Evolutionary conservation across 2,888 invertebrate genomes (phyloP).

Genomic region (Stenodera caucasica): DNA sequence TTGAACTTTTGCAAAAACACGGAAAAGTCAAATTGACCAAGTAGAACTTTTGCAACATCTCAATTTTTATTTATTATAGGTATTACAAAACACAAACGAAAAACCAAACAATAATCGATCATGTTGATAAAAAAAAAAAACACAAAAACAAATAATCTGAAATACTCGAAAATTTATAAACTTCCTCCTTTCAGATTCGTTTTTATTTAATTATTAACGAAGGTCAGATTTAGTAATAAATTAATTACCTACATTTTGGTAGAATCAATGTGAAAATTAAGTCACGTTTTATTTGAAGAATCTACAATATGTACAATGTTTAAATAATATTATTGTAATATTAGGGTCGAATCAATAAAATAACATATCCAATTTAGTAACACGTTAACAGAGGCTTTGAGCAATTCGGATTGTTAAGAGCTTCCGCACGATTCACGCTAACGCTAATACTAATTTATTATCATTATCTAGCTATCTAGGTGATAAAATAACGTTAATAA

Average conservation of each 20-base stretch:
- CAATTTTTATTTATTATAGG: too few relatives aligned
- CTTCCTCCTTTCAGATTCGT: not conserved
- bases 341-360: too few relatives aligned
- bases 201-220: not conserved
- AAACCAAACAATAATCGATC: not conserved
- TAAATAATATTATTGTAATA: too few relatives aligned
- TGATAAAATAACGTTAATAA: not conserved
- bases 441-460: too few relatives aligned
- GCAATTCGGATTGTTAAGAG: too few relatives aligned
- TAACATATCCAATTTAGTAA: too few relatives aligned
- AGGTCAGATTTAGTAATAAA: not conserved
- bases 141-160: not conserved
- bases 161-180: not conserved
- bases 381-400: too few relatives aligned
- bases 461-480: not conserved
- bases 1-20: not conserved
- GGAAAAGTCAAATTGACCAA: not conserved
- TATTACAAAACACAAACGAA: not conserved
- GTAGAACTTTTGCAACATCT: too few relatives aligned
- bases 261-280: not conserved
- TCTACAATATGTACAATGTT: too few relatives aligned
- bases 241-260: not conserved
- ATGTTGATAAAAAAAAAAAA: not conserved
- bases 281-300: not conserved
- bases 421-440: too few relatives aligned